phyloP scores from a whole-genome alignment of 2,888 invertebrate species.

The Anaspis maculata region DNA sequence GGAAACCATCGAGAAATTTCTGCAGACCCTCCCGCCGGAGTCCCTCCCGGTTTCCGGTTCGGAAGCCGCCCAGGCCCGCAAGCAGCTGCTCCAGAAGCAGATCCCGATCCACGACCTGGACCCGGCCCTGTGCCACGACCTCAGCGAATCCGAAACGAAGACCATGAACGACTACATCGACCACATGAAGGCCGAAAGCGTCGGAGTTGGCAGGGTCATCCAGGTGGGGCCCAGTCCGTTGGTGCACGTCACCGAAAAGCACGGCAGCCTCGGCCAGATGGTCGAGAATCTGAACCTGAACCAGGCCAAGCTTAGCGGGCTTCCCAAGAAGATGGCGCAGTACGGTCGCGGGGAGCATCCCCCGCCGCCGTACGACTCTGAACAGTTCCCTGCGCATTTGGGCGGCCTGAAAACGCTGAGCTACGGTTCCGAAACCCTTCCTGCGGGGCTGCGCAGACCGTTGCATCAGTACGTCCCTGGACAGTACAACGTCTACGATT shows the following conservation, averaged over 20 bases:
- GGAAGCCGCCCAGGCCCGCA: conserved; percentile 67
- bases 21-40: conserved; percentile 54
- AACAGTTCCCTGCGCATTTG: too few species aligned
- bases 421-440: too few species aligned
- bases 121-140: conserved; percentile 48
- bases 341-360: too few species aligned
- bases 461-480: conserved; percentile 2
- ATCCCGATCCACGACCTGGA: conserved; percentile 79
- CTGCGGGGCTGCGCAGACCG: too few species aligned
- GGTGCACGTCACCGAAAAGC: conserved; percentile 18
- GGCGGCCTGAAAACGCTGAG: too few species aligned
- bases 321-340: too few species aligned
- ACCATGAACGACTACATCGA: conserved; percentile 40
- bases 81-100: conserved; percentile 75
- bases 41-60: conserved; percentile 76
- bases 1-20: conserved; percentile 38
- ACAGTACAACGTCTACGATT: too few species aligned
- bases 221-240: conserved; percentile 15
- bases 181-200: conserved; percentile 38
- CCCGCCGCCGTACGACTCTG: too few species aligned
- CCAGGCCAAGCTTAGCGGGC: too few species aligned
- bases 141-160: conserved; percentile 40
- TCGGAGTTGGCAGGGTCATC: conserved; percentile 38
- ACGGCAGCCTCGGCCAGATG: too few species aligned
- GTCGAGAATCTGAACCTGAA: too few species aligned